Conservation (phyloP, 2,113 vertebrate species). For the Vulpes lagopus region DNA sequence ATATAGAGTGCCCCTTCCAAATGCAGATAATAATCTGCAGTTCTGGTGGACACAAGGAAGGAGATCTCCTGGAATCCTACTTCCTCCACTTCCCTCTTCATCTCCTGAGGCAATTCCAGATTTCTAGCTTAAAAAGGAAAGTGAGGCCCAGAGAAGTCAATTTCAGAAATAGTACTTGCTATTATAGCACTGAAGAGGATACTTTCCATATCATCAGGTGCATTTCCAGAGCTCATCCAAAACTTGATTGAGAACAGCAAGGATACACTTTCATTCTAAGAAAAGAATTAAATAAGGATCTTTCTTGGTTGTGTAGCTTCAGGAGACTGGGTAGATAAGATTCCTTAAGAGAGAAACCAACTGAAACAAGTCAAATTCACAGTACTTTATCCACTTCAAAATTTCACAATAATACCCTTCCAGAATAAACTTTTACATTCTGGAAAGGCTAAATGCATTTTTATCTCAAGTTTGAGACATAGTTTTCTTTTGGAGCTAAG, state of each 20-base stretch:
- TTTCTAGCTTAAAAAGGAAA: not conserved
- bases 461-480: not conserved
- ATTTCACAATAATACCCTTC: not conserved
- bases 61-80: not conserved
- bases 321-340: not conserved
- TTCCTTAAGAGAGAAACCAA: not conserved
- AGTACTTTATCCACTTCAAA: not conserved
- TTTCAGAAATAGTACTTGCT: not conserved
- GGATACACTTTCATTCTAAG: not conserved
- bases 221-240: not conserved
- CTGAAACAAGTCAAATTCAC: not conserved
- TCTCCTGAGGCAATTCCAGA: not conserved
- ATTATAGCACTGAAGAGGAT: not conserved
- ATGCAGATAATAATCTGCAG: not conserved
- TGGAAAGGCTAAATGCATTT: not conserved
- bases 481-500: not conserved
- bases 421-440: not conserved
- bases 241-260: not conserved
- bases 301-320: not conserved
- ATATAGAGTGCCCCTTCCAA: not conserved
- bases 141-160: not conserved
- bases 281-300: not conserved
- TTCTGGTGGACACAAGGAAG: not conserved
- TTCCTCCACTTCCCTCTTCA: rapidly evolving
- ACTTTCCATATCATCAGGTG: not conserved